Evolutionary conservation across 2,888 invertebrate species (phyloP).

Genomic region (Drosophila yooni): DNA sequence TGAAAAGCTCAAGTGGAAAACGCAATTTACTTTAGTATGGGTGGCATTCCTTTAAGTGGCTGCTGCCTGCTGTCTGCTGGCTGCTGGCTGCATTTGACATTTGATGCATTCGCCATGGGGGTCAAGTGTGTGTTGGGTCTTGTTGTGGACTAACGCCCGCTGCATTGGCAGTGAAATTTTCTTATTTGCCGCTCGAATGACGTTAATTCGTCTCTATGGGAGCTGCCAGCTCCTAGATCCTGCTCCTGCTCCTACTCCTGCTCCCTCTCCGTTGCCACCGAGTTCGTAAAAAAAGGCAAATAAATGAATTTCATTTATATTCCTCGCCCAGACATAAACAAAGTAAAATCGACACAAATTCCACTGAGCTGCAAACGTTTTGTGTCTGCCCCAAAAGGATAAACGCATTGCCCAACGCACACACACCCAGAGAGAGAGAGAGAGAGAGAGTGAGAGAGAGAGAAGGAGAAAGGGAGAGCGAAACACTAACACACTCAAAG

Average conservation of each 20-base stretch:
- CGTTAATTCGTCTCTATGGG: constrained; percentile 60
- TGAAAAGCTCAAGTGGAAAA: constrained; percentile 8
- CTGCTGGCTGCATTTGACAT: constrained; percentile 57
- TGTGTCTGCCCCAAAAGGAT: constrained; percentile 60
- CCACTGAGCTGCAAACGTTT: constrained; percentile 61
- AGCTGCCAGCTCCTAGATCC: constrained; percentile 4
- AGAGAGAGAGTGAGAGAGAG: no score
- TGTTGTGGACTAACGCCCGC: background rate
- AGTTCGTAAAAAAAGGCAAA: constrained; percentile 56
- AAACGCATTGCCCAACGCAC: constrained; percentile 62
- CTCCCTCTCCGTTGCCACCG: constrained; percentile 1
- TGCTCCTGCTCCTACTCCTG: background rate
- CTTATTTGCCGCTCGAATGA: constrained; percentile 72
- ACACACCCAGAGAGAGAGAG: constrained; percentile 4
- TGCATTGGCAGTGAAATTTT: constrained; percentile 61
- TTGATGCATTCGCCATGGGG: constrained; percentile 52
- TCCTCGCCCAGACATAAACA: constrained; percentile 66
- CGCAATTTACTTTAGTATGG: constrained; percentile 12
- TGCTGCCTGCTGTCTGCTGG: constrained; percentile 4
- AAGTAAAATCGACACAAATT: constrained; percentile 73
- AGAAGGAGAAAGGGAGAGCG: constrained; percentile 4
- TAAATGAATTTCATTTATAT: constrained; percentile 73
- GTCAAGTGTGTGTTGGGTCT: constrained; percentile 25
- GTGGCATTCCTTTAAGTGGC: constrained; percentile 27
- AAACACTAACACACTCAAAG: constrained; percentile 65